Conservation (phyloP, 1,140 invertebrate species). For the Carposina sasakii region DNA sequence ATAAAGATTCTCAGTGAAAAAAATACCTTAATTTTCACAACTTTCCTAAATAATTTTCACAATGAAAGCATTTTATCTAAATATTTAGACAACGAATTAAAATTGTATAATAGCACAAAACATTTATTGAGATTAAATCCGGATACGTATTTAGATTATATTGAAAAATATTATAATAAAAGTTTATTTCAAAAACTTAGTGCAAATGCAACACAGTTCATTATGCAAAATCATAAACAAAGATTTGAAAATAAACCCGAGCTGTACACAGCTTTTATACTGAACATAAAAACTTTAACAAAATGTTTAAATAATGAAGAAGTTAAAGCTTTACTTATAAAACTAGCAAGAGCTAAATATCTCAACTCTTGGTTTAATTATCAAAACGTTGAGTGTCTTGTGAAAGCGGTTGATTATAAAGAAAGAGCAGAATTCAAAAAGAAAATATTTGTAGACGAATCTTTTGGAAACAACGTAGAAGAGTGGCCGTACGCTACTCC, state of each 20-base stretch:
- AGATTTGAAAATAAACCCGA: slow-evolving; percentile 35
- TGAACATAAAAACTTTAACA: slow-evolving; percentile 34
- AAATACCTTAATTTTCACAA: slow-evolving; percentile 35
- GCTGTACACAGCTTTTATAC: slow-evolving; percentile 34
- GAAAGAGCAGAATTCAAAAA: slow-evolving; percentile 38
- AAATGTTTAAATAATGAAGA: slow-evolving; percentile 27
- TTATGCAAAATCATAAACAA: slow-evolving; percentile 35
- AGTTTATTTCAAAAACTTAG: slow-evolving; percentile 18
- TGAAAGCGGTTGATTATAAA: slow-evolving; percentile 31
- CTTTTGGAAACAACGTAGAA: slow-evolving; percentile 23
- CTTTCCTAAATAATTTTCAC: slow-evolving; percentile 35
- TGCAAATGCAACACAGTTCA: slow-evolving; percentile 24
- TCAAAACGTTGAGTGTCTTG: slow-evolving; percentile 38
- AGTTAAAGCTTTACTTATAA: slow-evolving; percentile 31
- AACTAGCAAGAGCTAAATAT: slow-evolving; percentile 37
- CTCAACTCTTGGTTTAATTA: slow-evolving; percentile 35
- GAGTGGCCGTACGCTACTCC: slow-evolving; percentile 19
- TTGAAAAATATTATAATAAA: slow-evolving; percentile 40
- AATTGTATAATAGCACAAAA: slow-evolving; percentile 34
- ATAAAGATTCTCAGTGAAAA: slow-evolving; percentile 26
- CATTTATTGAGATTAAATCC: slow-evolving; percentile 36
- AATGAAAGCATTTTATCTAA: slow-evolving; percentile 22
- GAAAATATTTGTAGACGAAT: slow-evolving; percentile 37
- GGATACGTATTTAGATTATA: slow-evolving; percentile 35
- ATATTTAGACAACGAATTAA: slow-evolving; percentile 25